phyloP scores from a whole-genome alignment of 2,888 invertebrate genomes.

The Drosophila phalerata region DNA sequence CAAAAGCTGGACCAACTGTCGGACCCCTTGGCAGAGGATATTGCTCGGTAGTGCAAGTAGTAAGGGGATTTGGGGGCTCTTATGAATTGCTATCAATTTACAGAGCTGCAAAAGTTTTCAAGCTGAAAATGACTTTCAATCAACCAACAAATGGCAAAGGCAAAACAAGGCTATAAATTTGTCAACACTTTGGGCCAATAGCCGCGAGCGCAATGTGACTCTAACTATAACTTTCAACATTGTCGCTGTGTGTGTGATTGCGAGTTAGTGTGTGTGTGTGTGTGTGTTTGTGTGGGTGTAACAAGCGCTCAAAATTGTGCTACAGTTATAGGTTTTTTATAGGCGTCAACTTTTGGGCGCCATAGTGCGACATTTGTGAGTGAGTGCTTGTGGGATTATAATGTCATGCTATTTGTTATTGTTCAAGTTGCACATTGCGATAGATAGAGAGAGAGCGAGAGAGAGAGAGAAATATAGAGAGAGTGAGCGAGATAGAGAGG shows the following conservation, averaged over 20 bases:
- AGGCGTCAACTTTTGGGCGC: slow-evolving; percentile 66
- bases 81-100: slow-evolving; percentile 58
- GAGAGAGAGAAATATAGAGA: not conserved
- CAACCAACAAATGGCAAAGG: slow-evolving; percentile 62
- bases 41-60: not conserved
- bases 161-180: slow-evolving; percentile 77
- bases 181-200: slow-evolving; percentile 71
- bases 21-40: not conserved
- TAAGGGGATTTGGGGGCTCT: not conserved
- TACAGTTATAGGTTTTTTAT: slow-evolving; percentile 50
- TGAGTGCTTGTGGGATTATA: slow-evolving; percentile 64
- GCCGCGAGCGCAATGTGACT: slow-evolving; percentile 37
- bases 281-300: slow-evolving; percentile 2
- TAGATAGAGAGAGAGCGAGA: not conserved
- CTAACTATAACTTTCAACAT: slow-evolving; percentile 40
- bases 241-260: slow-evolving; percentile 1
- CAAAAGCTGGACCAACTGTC: slow-evolving; percentile 14
- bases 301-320: slow-evolving; percentile 36
- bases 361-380: slow-evolving; percentile 66
- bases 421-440: slow-evolving; percentile 1
- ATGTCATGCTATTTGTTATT: slow-evolving; percentile 56
- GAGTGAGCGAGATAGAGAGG: not conserved
- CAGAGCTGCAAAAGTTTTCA: slow-evolving; percentile 33
- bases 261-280: not conserved
- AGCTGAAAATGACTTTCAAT: slow-evolving; percentile 63